phyloP scores from a whole-genome alignment of 2,113 vertebrate species.

The Lagopus leucura region DNA sequence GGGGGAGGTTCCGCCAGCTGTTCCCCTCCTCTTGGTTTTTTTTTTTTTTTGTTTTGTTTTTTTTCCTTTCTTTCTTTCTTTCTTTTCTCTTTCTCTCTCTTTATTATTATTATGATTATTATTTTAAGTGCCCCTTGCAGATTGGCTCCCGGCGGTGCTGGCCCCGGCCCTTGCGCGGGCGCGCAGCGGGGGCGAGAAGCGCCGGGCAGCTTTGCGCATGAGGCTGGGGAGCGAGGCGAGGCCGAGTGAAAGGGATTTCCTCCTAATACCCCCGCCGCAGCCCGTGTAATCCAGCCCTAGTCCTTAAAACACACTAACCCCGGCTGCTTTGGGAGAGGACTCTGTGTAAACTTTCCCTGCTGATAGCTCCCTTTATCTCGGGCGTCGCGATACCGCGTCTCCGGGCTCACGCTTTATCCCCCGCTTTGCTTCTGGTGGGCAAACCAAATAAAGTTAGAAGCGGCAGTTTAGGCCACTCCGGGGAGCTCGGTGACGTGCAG shows the following conservation, averaged over 20 bases:
- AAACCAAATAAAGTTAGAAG: constrained; percentile 26
- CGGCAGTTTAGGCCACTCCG: background rate
- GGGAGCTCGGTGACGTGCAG: background rate
- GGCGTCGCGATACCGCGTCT: background rate
- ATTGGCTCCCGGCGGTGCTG: background rate
- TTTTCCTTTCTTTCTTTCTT: too few relatives aligned
- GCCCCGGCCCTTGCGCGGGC: background rate
- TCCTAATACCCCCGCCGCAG: constrained; percentile 10
- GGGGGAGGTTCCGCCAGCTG: background rate
- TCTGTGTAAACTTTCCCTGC: constrained; percentile 47
- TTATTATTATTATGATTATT: background rate
- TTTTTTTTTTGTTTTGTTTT: too few relatives aligned
- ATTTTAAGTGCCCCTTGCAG: background rate
- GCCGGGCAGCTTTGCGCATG: background rate
- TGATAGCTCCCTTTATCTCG: constrained; percentile 14
- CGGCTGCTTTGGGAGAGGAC: background rate
- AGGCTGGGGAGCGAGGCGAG: background rate
- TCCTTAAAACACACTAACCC: constrained; percentile 28
- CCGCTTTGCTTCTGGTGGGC: background rate
- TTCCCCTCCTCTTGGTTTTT: background rate
- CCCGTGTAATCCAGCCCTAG: constrained; percentile 29
- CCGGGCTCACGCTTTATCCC: background rate
- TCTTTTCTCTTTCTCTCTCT: too few relatives aligned
- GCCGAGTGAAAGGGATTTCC: constrained; percentile 41
- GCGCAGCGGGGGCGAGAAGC: background rate